Evolutionary conservation across 2,888 invertebrate genomes (phyloP).

Genomic region (Hydropsyche betteni): DNA sequence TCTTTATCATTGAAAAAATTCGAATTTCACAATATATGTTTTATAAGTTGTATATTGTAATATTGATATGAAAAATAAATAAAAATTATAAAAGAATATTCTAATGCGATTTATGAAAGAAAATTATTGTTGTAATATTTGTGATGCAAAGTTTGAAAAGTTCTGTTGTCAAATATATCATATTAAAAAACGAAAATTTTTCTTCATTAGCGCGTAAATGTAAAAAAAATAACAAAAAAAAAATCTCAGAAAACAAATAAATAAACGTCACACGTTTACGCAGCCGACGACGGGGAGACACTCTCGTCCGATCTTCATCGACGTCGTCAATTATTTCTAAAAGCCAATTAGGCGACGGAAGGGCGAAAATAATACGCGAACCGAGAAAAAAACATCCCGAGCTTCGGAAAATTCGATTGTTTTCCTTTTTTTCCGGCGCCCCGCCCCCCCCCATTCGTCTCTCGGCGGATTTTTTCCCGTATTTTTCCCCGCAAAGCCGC

Average conservation of each 20-base stretch:
- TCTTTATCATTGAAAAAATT: no score
- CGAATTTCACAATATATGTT: no score
- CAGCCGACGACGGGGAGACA: not conserved
- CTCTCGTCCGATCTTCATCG: no score
- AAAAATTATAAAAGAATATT: no score
- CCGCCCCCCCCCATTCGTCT: no score
- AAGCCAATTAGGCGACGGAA: constrained; percentile 22
- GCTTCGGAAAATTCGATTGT: constrained; percentile 24
- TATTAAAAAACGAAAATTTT: no score
- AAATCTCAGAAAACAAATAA: not conserved
- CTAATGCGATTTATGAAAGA: no score
- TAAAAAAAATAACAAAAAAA: not conserved
- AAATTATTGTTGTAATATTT: no score
- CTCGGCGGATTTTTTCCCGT: not conserved
- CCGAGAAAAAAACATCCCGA: not conserved
- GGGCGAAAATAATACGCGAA: not conserved
- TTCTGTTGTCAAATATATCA: no score
- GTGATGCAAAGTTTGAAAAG: not conserved
- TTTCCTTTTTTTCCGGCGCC: not conserved
- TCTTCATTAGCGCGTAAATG: not conserved
- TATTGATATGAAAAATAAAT: no score
- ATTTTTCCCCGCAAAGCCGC: constrained; percentile 1
- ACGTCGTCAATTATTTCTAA: constrained; percentile 8
- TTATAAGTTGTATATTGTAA: no score
- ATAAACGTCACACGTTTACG: not conserved